Conservation (phyloP, 1,140 invertebrate genomes). For the Asbolus verrucosus region DNA sequence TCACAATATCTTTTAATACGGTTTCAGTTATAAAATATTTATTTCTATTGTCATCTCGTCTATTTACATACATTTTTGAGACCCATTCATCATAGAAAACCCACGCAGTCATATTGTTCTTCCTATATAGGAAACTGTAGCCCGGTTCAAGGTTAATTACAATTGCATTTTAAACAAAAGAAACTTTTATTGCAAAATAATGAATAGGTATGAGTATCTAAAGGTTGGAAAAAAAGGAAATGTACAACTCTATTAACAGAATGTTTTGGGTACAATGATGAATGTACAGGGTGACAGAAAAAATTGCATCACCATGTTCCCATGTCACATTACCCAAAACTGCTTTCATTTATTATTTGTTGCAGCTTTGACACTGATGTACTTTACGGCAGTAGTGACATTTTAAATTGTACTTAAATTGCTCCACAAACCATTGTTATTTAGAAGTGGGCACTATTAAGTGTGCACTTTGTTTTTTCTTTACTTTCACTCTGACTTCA, state of each 20-base stretch:
- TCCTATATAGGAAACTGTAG: neutral
- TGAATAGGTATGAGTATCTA: too few species aligned
- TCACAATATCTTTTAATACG: neutral
- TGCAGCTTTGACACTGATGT: neutral
- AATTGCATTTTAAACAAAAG: neutral
- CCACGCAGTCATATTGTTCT: slow-evolving; percentile 3
- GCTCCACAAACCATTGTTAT: neutral
- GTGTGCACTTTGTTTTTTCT: too few species aligned
- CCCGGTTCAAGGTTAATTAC: slow-evolving; percentile 23
- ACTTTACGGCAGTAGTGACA: neutral
- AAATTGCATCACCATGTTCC: slow-evolving; percentile 4
- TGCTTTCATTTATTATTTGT: slow-evolving; percentile 32
- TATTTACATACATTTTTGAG: too few species aligned
- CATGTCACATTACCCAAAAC: slow-evolving; percentile 1
- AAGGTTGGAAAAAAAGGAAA: too few species aligned
- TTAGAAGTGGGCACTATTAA: neutral
- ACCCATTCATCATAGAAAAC: slow-evolving; percentile 11
- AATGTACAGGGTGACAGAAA: neutral
- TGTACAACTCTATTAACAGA: too few species aligned
- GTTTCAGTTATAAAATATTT: too few species aligned
- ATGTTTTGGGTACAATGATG: too few species aligned
- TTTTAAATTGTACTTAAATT: neutral
- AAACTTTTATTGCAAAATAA: too few species aligned
- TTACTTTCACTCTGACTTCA: too few species aligned
- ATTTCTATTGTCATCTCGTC: slow-evolving; percentile 14